These are phyloP conservation scores for Micoletzkya japonica DNA, from an alignment of 2,888 invertebrate genomes.

Conservation along the genomic window DNA sequence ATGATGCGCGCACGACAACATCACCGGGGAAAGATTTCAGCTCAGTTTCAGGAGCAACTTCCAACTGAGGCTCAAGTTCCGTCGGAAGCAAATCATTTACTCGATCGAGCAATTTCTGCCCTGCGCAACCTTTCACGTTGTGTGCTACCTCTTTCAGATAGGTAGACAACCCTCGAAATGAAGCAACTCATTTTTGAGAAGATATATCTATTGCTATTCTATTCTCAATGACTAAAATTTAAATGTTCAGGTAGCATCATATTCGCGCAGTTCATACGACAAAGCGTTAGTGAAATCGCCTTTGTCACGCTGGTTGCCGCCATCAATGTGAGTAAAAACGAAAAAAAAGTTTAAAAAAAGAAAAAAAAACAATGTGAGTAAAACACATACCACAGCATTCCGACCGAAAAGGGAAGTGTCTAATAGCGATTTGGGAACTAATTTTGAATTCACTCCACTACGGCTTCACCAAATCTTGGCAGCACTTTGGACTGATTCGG, in stretches of 20 bases:
- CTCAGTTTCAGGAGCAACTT: no score
- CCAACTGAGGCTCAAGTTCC: conserved; percentile 16
- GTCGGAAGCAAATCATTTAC: conserved; percentile 13
- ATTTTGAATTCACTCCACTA: no score
- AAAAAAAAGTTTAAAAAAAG: not conserved
- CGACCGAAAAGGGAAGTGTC: no score
- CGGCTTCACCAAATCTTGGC: no score
- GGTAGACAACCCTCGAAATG: not conserved
- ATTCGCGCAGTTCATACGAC: not conserved
- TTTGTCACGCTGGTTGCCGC: conserved; percentile 1
- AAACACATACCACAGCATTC: no score
- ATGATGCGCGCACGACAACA: no score
- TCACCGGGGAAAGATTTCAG: no score
- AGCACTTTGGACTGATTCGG: no score
- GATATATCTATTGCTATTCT: no score
- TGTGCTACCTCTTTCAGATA: conserved; percentile 15
- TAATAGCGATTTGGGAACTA: no score
- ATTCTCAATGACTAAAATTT: no score
- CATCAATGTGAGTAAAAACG: not conserved
- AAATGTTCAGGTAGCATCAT: not conserved
- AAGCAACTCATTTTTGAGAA: not conserved
- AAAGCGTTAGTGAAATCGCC: not conserved
- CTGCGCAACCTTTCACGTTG: conserved; percentile 5
- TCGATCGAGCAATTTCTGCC: conserved; percentile 24
- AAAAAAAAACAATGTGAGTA: not conserved